Conservation (phyloP, 2,113 vertebrate species). For the Chelonoidis abingdonii region DNA sequence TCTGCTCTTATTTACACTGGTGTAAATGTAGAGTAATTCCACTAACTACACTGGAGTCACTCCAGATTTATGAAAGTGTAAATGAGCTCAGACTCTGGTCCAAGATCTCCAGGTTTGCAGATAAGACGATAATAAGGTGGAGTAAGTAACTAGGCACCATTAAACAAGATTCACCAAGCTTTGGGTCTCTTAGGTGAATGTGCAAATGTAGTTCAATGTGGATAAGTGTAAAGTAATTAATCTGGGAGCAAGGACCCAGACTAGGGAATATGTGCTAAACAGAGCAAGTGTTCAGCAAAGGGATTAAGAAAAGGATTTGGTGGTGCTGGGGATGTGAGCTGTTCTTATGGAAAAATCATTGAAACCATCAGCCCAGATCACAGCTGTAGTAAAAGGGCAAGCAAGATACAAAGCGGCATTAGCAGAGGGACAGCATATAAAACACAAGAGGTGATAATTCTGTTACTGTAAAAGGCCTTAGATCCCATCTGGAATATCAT, state of each 20-base stretch:
- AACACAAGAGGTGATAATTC: fast-evolving
- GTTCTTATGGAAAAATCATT: conserved; percentile 26
- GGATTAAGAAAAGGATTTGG: not conserved
- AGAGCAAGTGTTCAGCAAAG: not conserved
- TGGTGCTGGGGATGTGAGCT: not conserved
- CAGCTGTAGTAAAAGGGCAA: conserved; percentile 21
- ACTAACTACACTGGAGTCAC: not conserved
- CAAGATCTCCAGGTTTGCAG: not conserved
- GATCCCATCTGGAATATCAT: conserved; percentile 7
- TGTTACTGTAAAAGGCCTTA: conserved; percentile 19
- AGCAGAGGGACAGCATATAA: not conserved
- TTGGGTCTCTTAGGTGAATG: not conserved
- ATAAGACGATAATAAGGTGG: not conserved
- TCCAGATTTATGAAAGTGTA: not conserved
- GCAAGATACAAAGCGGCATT: not conserved
- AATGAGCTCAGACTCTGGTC: not conserved
- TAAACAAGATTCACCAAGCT: not conserved
- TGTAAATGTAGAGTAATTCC: not conserved
- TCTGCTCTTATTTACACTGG: not conserved
- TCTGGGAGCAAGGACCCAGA: not conserved
- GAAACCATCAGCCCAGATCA: not conserved
- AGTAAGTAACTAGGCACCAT: not conserved
- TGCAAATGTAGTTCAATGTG: not conserved
- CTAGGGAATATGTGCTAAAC: not conserved
- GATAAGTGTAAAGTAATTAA: conserved; percentile 1